phyloP scores from a whole-genome alignment of 2,888 invertebrate genomes.

The Ceriagrion tenellum region DNA sequence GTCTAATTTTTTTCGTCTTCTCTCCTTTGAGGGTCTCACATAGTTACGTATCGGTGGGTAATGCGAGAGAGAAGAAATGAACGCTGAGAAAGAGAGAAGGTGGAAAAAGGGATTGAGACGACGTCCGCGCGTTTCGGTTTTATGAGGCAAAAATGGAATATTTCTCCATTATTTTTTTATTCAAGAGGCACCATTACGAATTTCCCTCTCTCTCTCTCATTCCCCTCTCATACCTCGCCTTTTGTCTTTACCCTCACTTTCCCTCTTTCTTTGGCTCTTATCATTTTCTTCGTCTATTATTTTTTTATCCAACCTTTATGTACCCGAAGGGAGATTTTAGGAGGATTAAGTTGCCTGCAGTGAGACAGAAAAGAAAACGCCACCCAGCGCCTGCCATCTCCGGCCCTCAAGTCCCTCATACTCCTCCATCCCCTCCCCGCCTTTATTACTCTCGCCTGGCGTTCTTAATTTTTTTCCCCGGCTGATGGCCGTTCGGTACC shows the following conservation, averaged over 20 bases:
- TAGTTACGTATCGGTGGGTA: neutral
- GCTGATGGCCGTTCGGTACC: neutral
- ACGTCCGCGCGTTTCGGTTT: conserved; percentile 54
- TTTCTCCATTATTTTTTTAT: neutral
- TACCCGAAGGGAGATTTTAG: conserved; percentile 47
- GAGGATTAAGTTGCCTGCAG: conserved; percentile 36
- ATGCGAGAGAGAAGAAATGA: neutral
- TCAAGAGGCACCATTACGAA: neutral
- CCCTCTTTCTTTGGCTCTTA: neutral
- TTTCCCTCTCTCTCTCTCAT: neutral
- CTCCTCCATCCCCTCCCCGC: conserved; percentile 4
- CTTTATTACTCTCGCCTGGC: neutral
- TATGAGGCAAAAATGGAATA: conserved; percentile 42
- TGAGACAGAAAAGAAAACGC: neutral
- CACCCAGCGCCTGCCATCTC: neutral
- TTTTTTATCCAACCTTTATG: neutral
- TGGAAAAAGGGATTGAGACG: neutral
- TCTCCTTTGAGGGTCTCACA: neutral
- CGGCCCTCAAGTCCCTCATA: too few relatives aligned
- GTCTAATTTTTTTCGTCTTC: conserved; percentile 32
- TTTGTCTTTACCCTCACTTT: neutral
- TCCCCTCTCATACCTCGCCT: neutral
- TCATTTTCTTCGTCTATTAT: neutral
- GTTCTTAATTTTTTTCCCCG: neutral
- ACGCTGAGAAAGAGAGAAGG: neutral